Conservation (phyloP, 2,113 vertebrate species). For the Okapia johnstoni region DNA sequence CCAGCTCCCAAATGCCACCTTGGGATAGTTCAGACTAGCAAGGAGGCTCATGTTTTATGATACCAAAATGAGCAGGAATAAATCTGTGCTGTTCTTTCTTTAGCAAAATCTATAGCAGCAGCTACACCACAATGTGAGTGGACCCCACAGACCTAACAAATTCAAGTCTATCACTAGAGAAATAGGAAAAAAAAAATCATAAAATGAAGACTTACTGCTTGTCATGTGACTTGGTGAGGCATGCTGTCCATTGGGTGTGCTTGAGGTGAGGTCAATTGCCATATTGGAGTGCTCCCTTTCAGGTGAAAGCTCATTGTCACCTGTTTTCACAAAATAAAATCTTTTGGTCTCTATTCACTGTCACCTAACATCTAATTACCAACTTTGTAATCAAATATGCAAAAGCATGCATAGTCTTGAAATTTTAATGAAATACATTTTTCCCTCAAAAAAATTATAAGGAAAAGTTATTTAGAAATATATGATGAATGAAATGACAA, state of each 20-base stretch:
- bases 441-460: neutral
- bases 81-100: constrained; percentile 68
- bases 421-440: neutral
- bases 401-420: neutral
- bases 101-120: constrained; percentile 60
- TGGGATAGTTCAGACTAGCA: constrained; percentile 80
- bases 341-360: constrained; percentile 55
- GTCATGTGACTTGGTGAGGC: constrained; percentile 91
- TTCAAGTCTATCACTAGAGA: constrained; percentile 55
- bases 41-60: constrained; percentile 79
- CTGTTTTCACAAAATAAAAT: constrained; percentile 83
- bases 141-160: constrained; percentile 65
- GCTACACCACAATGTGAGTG: constrained; percentile 44
- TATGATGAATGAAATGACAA: constrained; percentile 24
- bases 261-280: constrained; percentile 92
- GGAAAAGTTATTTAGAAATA: constrained; percentile 36
- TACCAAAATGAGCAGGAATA: constrained; percentile 66
- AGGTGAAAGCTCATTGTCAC: constrained; percentile 96
- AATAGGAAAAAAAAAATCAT: constrained; percentile 50
- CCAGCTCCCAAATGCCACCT: constrained; percentile 82
- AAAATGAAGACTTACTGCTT: constrained; percentile 88
- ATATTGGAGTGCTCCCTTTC: constrained; percentile 92
- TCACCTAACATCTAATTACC: neutral
- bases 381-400: neutral
- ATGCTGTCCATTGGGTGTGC: constrained; percentile 93